Evolutionary conservation across 2,113 vertebrate genomes (phyloP).

Genomic region (Cyrtonyx montezumae): DNA sequence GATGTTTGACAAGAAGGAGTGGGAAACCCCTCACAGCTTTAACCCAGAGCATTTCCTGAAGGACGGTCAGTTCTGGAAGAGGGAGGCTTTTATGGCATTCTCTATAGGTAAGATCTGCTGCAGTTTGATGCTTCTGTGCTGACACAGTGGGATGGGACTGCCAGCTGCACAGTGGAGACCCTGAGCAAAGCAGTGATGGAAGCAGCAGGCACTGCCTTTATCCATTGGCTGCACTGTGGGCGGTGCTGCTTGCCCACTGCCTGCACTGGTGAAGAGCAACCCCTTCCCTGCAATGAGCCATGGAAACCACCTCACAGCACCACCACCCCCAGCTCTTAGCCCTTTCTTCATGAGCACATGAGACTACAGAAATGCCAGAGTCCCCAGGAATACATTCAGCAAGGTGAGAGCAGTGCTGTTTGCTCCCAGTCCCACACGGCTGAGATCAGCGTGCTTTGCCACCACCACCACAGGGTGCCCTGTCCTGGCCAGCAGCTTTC

Average conservation of each 20-base stretch:
- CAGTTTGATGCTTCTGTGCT: accelerated
- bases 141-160: background rate
- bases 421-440: too few species aligned
- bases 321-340: too few species aligned
- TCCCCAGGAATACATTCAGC: too few species aligned
- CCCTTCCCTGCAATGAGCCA: too few species aligned
- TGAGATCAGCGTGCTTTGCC: too few species aligned
- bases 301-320: too few species aligned
- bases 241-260: background rate
- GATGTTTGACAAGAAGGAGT: conserved; percentile 81
- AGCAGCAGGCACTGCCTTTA: background rate
- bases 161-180: accelerated
- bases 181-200: background rate
- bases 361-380: too few species aligned
- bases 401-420: too few species aligned
- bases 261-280: too few species aligned
- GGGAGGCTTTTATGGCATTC: conserved; percentile 85
- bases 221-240: accelerated
- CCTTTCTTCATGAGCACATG: too few species aligned
- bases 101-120: conserved; percentile 78
- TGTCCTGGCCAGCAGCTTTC: too few species aligned
- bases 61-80: conserved; percentile 81
- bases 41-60: conserved; percentile 88
- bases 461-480: too few species aligned
- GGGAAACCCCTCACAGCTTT: conserved; percentile 82